Evolutionary conservation across 2,797 vertebrate genomes (phyloP), one percentile per base, ranked within the genome.

Genomic region (Bryconaethiops microstoma): DNA sequence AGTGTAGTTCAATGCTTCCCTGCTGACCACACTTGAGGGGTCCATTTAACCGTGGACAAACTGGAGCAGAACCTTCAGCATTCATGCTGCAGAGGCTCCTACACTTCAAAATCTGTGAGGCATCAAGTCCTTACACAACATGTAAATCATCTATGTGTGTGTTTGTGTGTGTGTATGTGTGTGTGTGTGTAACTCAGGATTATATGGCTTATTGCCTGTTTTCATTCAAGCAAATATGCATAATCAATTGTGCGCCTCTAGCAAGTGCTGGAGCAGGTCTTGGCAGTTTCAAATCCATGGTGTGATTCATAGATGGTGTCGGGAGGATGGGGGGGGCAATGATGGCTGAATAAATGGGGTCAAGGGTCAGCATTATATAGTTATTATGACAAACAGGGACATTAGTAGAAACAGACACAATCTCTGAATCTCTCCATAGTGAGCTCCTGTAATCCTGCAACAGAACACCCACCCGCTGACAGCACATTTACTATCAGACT

Each of bases 301-400:
- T 80, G 86, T 92, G 88, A 91, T 91, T 91, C 91, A 90, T 73
- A 75, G 60, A 83, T 81, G 86, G 85, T 85, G 83, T 82, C 5
- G 17, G 23, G 50, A 17, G 84, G 63, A 84, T 89, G 86, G 86
- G 87, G 79, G 85, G 86, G 29, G 29, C 42, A 71, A 80, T 82
- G 86, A 86, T 80, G 84, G 89, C 84, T 90, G 86, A 91, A 89
- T 86, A 86, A 83, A 88, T 84, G 70, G 77, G 89, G 87, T 90
- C 89, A 88, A 73, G 72, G 91, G 91, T 92, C 91, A 93, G 90
- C 88, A 87, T 86, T 86, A 86, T 77, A 83, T 68, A 85, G 87
- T 91, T 91, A 91, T 65, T 78, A 88, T 92, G 92, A 93, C 89
- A 93, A 92, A 91, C 85, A 83, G 88, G 88, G 90, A 92, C 89